Conservation (phyloP, 2,113 vertebrate genomes). For the Neolamprologus hecqui region DNA sequence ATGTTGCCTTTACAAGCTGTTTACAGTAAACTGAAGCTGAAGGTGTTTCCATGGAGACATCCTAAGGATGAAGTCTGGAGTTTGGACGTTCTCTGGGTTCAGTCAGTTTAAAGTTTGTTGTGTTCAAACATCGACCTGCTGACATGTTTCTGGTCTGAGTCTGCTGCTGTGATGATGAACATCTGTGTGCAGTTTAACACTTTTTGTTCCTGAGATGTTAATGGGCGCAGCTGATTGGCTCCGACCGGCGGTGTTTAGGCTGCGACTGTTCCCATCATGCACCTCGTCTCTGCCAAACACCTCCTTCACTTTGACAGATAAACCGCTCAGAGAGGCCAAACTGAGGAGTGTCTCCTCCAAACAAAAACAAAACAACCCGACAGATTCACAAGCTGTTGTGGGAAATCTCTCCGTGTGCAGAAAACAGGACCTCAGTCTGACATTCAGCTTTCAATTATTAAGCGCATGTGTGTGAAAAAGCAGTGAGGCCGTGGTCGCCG, state of each 20-base stretch:
- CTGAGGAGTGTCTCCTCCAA: not conserved
- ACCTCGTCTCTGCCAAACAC: not conserved
- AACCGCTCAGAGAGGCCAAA: not conserved
- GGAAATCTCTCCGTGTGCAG: not conserved
- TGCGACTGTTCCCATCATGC: not conserved
- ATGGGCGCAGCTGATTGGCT: not conserved
- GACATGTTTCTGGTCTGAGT: not conserved
- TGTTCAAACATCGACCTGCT: not conserved
- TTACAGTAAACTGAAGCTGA: not conserved
- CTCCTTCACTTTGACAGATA: not conserved
- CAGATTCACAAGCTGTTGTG: not conserved
- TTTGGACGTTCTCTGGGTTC: not conserved
- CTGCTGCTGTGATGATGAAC: not conserved
- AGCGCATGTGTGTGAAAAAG: not conserved
- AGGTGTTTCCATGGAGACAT: not conserved
- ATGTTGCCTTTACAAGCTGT: not conserved
- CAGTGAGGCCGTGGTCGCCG: not conserved
- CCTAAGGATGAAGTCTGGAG: not conserved
- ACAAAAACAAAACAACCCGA: not conserved
- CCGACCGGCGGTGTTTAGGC: not conserved
- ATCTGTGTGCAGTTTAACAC: not conserved
- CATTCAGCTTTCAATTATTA: not conserved
- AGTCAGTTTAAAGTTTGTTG: not conserved
- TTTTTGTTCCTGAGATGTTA: not conserved
- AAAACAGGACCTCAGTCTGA: not conserved